These are phyloP conservation scores for Podarcis cretensis DNA, from an alignment of 2,113 vertebrate genomes.

Conservation along the genomic window DNA sequence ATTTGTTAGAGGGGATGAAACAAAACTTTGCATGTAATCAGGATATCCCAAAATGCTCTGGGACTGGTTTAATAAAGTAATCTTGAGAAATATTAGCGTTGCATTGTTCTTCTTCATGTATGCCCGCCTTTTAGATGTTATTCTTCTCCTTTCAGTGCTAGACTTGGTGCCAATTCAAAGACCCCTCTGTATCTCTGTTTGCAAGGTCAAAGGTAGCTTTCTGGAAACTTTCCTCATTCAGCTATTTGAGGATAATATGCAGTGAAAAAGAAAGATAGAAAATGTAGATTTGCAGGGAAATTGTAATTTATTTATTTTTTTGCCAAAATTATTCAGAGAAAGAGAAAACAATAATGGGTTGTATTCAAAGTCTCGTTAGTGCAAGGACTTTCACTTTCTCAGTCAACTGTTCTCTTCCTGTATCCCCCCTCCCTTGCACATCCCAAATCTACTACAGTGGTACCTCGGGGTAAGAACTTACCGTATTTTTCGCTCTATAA, in stretches of 20 bases:
- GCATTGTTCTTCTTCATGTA: neutral
- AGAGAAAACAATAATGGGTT: neutral
- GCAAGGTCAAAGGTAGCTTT: neutral
- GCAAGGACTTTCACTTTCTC: too few species aligned
- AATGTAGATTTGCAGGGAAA: neutral
- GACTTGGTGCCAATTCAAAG: neutral
- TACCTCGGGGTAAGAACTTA: too few species aligned
- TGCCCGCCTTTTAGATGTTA: neutral
- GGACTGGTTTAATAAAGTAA: constrained; percentile 22
- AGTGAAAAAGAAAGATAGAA: neutral
- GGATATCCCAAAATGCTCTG: constrained; percentile 22
- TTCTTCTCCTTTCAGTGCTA: neutral
- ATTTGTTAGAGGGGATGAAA: constrained; percentile 23
- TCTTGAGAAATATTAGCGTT: neutral
- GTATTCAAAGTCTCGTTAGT: neutral
- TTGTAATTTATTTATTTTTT: neutral
- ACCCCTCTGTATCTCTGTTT: neutral
- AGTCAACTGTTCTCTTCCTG: too few species aligned
- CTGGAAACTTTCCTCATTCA: neutral
- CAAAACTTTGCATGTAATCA: neutral
- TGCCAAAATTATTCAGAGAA: neutral
- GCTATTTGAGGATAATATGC: neutral
- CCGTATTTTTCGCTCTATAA: too few species aligned
- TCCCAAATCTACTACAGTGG: too few species aligned
- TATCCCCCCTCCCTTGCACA: too few species aligned